Base-by-base conservation (phyloP, 2,113 vertebrate genomes). In the Ammodytes marinus region DNA sequence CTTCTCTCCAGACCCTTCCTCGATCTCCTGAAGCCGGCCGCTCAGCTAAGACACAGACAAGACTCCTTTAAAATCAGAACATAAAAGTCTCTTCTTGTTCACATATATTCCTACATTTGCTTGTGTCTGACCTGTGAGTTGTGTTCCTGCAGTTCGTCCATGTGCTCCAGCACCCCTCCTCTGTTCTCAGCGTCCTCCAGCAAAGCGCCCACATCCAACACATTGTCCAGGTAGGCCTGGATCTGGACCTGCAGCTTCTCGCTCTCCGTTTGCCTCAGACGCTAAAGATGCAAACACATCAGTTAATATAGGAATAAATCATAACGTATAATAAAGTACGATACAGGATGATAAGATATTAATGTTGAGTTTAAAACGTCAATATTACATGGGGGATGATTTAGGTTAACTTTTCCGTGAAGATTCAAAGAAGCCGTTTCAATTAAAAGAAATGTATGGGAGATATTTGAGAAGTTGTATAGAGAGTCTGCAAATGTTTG, bases 241-340 rank as follows among this genome's bases (percentile, higher is more conserved):
- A 99, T 99, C 95, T 99, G 98, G 35, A 99, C 97, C 87, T 96
- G 96, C 71, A 99, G 95, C 95, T 97, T 98, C 92, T 99, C 98
- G 0, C 97, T 99, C 93, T 99, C 98, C 0, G 97, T 98, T 43
- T 93, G 87, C 58, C 96, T 97, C 27, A 99, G 93, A 43, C 59
- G 92, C 98, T 99, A 91, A 85, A 27, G 27, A 46, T n/a, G 80
- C 55, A 82, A 45, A 72, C 40, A 80, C 27, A 88, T 27, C 27
- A 27, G 27, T 27, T 27, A 27, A 27, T 27, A 27, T 27, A 27
- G 27, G 27, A 27, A 0, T 75, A 10, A 70, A 0, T 10, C 37
- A 68, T 6, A 2, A 10, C 5, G 19, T 43, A 19, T 35, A 45
- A 46, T 7, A 49, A 27, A 15, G 6, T 5, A 39, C 17, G 8